Conservation (phyloP, 2,888 invertebrate genomes). For the Ormia ochracea region DNA sequence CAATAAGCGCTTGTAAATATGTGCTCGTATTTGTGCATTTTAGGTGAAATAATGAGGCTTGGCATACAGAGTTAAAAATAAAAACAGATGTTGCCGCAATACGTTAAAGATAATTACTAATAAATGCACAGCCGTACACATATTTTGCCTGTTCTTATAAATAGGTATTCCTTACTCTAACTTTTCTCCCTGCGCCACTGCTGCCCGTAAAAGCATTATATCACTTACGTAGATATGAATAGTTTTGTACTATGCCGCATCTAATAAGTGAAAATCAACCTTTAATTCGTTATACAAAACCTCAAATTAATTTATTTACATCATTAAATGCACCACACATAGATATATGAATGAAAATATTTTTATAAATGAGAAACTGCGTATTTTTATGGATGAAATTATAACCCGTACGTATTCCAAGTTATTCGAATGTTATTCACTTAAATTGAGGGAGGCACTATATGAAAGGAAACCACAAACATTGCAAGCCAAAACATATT, state of each 20-base stretch:
- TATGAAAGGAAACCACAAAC: not conserved
- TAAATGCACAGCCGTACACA: not conserved
- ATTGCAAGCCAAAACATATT: not conserved
- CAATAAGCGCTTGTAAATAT: not conserved
- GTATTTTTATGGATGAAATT: not conserved
- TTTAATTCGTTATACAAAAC: slow-evolving; percentile 11
- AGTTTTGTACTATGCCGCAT: not conserved
- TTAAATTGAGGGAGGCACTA: not conserved
- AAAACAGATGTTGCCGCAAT: slow-evolving; percentile 40
- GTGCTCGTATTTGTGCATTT: not conserved
- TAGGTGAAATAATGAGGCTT: slow-evolving; percentile 46
- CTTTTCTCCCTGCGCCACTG: not conserved
- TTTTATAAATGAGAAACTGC: slow-evolving; percentile 2
- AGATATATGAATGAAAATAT: not conserved
- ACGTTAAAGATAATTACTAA: slow-evolving; percentile 29
- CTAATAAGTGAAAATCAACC: not conserved
- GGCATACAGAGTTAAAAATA: no score
- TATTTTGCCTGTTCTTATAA: not conserved
- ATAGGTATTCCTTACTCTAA: not conserved
- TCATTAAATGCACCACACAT: not conserved
- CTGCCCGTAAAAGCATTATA: not conserved
- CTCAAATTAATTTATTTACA: slow-evolving; percentile 13
- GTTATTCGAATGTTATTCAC: not conserved
- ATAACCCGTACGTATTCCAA: not conserved
- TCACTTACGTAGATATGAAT: not conserved